Percentiles rank a stretch among this genome's conserved stretches.
These are phyloP conservation scores for Tenthredo mesomela DNA, from an alignment of 2,888 invertebrate genomes.

Conservation along the genomic window DNA sequence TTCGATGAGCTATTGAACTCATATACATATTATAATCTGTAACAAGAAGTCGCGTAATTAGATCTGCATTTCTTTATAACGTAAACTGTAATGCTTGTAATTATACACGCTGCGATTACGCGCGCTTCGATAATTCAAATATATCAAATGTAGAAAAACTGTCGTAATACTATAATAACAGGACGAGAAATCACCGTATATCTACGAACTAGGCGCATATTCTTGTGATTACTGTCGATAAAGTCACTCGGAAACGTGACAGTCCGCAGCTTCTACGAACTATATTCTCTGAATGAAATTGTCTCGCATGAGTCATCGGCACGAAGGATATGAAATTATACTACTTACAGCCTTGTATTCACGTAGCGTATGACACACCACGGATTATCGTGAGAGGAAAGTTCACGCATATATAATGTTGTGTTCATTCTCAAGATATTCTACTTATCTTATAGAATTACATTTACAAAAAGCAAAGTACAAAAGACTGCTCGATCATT, in stretches of 20 bases:
- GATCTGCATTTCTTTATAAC: not conserved
- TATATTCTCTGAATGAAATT: conserved; percentile 6
- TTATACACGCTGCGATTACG: not conserved
- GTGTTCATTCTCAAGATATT: not conserved
- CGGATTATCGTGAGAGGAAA: not conserved
- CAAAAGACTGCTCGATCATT: not conserved
- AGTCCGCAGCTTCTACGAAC: conserved; percentile 5
- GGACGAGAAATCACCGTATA: not conserved
- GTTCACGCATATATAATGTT: not conserved
- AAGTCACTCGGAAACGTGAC: not conserved
- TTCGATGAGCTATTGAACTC: not conserved
- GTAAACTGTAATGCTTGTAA: no score
- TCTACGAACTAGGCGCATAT: not conserved
- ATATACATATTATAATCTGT: not conserved
- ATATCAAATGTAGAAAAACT: not conserved
- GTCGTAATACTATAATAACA: not conserved
- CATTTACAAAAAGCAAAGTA: not conserved
- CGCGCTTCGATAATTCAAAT: not conserved
- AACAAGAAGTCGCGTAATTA: not conserved
- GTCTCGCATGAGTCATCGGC: conserved; percentile 1
- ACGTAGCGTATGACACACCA: not conserved
- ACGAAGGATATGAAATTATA: conserved; percentile 15
- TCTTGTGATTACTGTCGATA: not conserved
- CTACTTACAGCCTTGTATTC: not conserved
- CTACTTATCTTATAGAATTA: not conserved